Base-by-base conservation (phyloP, 2,797 vertebrate species). In the Buphagus erythrorhynchus region DNA sequence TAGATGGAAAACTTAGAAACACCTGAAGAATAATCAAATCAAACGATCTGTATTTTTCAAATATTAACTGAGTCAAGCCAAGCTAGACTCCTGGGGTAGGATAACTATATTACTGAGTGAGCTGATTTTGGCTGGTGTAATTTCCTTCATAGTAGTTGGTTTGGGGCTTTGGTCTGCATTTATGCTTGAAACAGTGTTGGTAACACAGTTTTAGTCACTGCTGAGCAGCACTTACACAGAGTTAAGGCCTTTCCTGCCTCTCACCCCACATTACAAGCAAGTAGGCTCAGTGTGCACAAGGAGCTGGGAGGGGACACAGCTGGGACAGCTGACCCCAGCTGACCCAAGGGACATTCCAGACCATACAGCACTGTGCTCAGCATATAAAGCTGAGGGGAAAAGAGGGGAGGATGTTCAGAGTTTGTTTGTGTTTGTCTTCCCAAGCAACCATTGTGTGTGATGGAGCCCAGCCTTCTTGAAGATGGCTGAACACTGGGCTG, bases 361-460 rank as follows among this genome's bases (percentile, higher is more conserved):
- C 20, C 17, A 3, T 16, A 22, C 3, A 5, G 12, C 31, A 52
- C n/a, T 1, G 0, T 43, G 26, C n/a, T 57, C 43, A 62, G n/a
- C 3, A 3, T 28, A 45, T 7, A 40, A 31, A 86, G 43, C 28
- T 67, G 48, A 25, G 4, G 10, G 42, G 10, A 49, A 6, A 66
- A 67, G 22, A 61, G 61, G 28, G 20, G 24, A 42, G 13, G 36
- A 49, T 2, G 5, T 29, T 33, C 9, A 31, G 28, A 55, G n/a
- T 15, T 48, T 48, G 11, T 33, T 5, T 1, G 7, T 1, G 8
- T 25, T 38, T 31, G 24, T 43, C 48, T 61, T 67, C 74, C 24
- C 19, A 38, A 38, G 38, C 38, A 38, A 38, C 38, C 38, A 38
- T 12, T 38, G 38, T 38, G 38, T 38, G 38, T 38, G 38, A 38